Evolutionary conservation across 2,113 vertebrate genomes (phyloP).

Genomic region (Ailurus styani): DNA sequence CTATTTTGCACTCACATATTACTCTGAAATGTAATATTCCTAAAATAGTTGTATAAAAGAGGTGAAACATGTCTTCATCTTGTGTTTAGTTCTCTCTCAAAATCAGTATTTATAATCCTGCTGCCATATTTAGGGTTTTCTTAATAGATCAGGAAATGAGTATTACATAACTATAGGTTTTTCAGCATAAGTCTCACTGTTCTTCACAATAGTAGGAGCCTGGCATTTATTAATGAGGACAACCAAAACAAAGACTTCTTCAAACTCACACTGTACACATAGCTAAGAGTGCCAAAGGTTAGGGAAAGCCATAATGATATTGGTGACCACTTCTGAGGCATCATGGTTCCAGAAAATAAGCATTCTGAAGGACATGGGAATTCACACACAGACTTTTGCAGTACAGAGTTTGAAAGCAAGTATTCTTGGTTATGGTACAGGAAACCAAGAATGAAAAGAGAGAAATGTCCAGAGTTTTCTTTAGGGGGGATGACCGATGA

Average conservation of each 20-base stretch:
- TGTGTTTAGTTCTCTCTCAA: neutral
- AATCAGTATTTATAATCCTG: neutral
- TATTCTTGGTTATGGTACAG: neutral
- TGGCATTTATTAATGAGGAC: neutral
- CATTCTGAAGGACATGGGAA: neutral
- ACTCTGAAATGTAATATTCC: neutral
- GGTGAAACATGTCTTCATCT: neutral
- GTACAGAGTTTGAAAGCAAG: neutral
- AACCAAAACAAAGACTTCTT: neutral
- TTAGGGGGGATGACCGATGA: neutral
- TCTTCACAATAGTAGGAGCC: neutral
- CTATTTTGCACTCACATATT: neutral
- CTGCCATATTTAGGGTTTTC: neutral
- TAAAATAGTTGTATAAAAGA: neutral
- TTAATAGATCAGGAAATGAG: neutral
- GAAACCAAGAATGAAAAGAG: neutral
- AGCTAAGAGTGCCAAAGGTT: no score
- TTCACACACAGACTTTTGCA: neutral
- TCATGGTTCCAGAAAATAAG: neutral
- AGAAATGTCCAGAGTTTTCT: neutral
- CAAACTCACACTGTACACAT: neutral
- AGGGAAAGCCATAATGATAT: rapidly evolving
- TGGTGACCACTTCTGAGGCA: neutral
- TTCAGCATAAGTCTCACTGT: neutral
- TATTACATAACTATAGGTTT: neutral